Conservation (phyloP, 2,113 vertebrate genomes). For the Eptesicus fuscus region DNA sequence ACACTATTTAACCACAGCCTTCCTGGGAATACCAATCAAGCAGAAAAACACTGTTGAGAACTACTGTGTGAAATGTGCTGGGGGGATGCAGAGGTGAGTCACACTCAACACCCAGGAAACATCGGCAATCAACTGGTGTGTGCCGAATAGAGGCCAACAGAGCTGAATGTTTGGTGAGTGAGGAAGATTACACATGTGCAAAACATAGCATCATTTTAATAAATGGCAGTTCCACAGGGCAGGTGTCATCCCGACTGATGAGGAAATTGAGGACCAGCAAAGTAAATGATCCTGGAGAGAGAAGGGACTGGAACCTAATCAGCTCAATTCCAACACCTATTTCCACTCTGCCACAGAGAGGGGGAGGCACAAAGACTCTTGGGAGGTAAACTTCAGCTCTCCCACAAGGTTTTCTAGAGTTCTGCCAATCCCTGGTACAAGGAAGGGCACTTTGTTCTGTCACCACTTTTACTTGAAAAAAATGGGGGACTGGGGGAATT, state of each 20-base stretch:
- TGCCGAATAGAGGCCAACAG: background rate
- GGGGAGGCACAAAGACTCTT: background rate
- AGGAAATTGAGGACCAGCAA: background rate
- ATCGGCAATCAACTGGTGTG: fast-evolving
- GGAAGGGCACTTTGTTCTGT: background rate
- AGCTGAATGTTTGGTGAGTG: background rate
- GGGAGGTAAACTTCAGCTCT: background rate
- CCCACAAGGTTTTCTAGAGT: background rate
- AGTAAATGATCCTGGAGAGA: background rate
- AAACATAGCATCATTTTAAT: background rate
- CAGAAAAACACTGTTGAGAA: background rate
- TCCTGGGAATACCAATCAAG: background rate
- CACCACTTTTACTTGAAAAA: background rate
- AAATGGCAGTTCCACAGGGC: background rate
- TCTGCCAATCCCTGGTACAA: background rate
- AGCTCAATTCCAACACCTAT: background rate
- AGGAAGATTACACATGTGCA: background rate
- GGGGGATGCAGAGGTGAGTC: background rate
- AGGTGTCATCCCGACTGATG: background rate
- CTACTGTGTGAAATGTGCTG: background rate
- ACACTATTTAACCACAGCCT: background rate
- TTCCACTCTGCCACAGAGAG: background rate
- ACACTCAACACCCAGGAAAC: background rate
- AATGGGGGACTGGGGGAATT: background rate
- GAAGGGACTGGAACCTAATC: background rate